These are phyloP conservation scores for Columba guinea DNA, from an alignment of 2,797 vertebrate genomes.

Conservation along the genomic window DNA sequence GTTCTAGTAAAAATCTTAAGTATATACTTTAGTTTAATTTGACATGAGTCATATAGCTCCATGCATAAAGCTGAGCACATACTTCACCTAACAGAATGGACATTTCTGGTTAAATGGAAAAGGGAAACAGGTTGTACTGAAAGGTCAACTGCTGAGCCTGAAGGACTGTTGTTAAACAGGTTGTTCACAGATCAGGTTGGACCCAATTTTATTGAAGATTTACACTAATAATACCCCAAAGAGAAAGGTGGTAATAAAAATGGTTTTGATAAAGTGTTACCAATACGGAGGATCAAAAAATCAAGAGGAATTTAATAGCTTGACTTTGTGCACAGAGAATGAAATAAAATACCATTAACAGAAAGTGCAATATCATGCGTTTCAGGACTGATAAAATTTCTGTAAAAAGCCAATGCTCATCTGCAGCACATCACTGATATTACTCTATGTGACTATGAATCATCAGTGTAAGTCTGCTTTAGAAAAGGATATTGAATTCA, in stretches of 20 bases:
- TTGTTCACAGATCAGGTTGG: neutral
- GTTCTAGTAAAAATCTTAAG: neutral
- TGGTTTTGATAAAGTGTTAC: neutral
- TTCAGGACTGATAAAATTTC: neutral
- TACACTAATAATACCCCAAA: neutral
- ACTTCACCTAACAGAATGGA: neutral
- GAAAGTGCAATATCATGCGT: neutral
- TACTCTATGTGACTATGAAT: neutral
- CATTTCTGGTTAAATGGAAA: neutral
- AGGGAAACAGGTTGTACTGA: neutral
- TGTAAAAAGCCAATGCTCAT: neutral
- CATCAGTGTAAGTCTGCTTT: neutral
- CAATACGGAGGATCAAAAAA: neutral
- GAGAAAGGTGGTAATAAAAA: neutral
- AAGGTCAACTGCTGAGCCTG: neutral
- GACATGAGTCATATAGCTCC: neutral
- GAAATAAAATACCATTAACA: neutral
- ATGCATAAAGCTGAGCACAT: neutral
- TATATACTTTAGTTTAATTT: neutral
- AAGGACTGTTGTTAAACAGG: neutral
- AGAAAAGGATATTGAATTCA: constrained; percentile 1
- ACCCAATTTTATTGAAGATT: neutral
- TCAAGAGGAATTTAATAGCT: neutral
- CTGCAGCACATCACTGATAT: neutral
- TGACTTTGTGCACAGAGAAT: neutral